Conservation (phyloP, 64 coral and sea anemone genomes). For the Trachythela sp. region DNA sequence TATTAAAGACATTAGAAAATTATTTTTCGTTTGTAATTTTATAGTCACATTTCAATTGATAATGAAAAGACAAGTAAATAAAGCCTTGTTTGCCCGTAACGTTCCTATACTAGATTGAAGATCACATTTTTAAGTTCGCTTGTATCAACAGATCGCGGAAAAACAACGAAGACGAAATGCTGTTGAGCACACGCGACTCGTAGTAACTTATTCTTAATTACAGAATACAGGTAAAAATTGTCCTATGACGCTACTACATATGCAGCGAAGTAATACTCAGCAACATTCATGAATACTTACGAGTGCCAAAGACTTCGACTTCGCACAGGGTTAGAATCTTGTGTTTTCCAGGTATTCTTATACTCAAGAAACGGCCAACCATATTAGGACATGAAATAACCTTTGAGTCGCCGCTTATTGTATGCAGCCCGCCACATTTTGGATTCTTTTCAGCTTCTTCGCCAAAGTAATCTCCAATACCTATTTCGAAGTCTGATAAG, state of each 20-base stretch:
- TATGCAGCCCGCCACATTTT: neutral
- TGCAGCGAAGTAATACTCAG: neutral
- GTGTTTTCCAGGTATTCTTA: slow-evolving; percentile 12
- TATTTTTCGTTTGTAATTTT: no score
- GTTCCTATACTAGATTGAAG: no score
- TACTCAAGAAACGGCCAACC: neutral
- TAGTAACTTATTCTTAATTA: no score
- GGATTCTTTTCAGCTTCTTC: neutral
- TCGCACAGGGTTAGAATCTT: slow-evolving; percentile 9
- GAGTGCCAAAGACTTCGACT: slow-evolving; percentile 10
- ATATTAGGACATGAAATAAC: neutral
- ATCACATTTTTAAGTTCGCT: no score
- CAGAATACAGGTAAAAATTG: neutral
- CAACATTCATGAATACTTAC: neutral
- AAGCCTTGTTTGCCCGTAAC: no score
- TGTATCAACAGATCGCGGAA: no score
- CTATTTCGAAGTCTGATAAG: neutral
- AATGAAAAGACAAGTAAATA: no score
- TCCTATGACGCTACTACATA: neutral
- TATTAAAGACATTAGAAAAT: no score
- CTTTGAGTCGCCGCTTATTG: neutral
- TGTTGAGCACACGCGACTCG: no score
- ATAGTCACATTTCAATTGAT: no score
- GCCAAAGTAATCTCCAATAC: neutral
- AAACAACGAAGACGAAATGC: no score